Conservation (phyloP, 2,888 invertebrate species). For the Latheticus oryzae region DNA sequence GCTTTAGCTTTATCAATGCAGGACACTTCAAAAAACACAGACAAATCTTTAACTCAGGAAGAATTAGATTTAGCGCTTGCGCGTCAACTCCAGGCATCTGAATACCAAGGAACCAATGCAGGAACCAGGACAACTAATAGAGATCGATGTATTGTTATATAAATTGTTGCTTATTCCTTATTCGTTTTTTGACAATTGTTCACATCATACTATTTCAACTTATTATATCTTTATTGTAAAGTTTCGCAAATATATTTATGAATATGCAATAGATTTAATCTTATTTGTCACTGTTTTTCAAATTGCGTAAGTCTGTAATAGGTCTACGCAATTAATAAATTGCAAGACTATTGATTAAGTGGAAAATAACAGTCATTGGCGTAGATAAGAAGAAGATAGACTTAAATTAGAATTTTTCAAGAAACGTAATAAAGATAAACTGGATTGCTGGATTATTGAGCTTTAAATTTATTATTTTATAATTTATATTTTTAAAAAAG, state of each 20-base stretch:
- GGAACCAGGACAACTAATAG: constrained; percentile 53
- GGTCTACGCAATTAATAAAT: constrained; percentile 2
- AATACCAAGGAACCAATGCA: constrained; percentile 47
- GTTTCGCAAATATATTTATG: background rate
- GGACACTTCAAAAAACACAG: constrained; percentile 65
- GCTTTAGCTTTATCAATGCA: constrained; percentile 84
- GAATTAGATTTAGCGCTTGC: constrained; percentile 67
- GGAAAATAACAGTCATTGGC: constrained; percentile 15
- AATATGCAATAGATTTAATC: constrained; percentile 7
- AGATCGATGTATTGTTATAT: constrained; percentile 66
- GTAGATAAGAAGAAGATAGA: too few relatives aligned
- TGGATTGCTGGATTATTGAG: too few relatives aligned
- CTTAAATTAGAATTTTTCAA: too few relatives aligned
- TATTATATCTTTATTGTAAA: constrained; percentile 9
- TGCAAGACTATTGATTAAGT: constrained; percentile 2
- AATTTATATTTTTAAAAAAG: too few relatives aligned
- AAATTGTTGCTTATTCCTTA: constrained; percentile 43
- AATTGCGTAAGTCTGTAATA: constrained; percentile 6
- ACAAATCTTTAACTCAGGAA: constrained; percentile 53
- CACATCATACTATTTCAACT: constrained; percentile 4
- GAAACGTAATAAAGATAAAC: too few relatives aligned
- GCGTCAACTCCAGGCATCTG: constrained; percentile 65
- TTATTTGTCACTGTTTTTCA: constrained; percentile 8
- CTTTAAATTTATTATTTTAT: too few relatives aligned
- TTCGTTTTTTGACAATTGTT: too few relatives aligned